Evolutionary conservation across 1,140 invertebrate genomes (phyloP).

Genomic region (Trissolcus basalis): DNA sequence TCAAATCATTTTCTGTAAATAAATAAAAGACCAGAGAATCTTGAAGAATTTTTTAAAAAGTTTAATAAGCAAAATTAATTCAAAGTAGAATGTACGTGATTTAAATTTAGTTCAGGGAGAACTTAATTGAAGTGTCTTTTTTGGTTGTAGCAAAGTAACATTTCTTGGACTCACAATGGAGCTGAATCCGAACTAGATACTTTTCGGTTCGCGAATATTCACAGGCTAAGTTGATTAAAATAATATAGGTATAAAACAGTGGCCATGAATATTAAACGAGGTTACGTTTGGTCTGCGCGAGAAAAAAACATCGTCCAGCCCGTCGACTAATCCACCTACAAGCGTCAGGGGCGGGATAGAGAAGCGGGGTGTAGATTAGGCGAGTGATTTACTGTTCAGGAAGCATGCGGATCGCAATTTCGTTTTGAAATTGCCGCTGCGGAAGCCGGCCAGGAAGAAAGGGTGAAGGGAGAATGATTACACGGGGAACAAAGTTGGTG

Average conservation of each 20-base stretch:
- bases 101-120: too few relatives aligned
- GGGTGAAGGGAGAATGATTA: conserved; percentile 58
- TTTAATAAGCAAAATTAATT: too few relatives aligned
- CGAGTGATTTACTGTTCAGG: conserved; percentile 58
- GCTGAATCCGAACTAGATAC: too few relatives aligned
- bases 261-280: conserved; percentile 51
- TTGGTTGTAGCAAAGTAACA: too few relatives aligned
- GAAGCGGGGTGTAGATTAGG: conserved; percentile 56
- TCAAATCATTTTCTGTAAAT: too few relatives aligned
- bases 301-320: conserved; percentile 40
- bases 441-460: conserved; percentile 56
- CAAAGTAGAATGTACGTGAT: too few relatives aligned
- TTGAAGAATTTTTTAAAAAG: too few relatives aligned
- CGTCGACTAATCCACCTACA: conserved; percentile 41
- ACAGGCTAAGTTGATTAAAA: conserved; percentile 49
- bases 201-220: conserved; percentile 25
- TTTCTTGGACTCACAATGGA: too few relatives aligned
- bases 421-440: conserved; percentile 60
- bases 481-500: conserved; percentile 47
- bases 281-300: conserved; percentile 22
- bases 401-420: conserved; percentile 57
- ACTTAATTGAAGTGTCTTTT: too few relatives aligned
- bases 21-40: too few relatives aligned
- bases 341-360: conserved; percentile 33
- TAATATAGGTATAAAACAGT: conserved; percentile 50